Evolutionary conservation across 2,888 invertebrate species (phyloP), one percentile per base, ranked within the genome.

Genomic region (Eubasilissa splendida): DNA sequence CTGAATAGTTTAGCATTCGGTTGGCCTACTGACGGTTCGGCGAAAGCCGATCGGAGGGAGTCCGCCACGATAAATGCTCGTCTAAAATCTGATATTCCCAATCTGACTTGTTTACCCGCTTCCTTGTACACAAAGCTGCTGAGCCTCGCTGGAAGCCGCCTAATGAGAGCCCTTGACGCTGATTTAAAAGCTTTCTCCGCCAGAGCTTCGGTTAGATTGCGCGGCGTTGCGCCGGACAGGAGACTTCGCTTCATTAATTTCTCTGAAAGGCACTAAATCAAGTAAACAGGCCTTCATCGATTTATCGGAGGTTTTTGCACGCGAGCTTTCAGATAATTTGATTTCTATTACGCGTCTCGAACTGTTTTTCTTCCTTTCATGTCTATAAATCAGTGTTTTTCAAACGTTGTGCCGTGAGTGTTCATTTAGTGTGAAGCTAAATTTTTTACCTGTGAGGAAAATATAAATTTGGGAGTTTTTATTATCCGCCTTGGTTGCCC

Each of bases 251-350:
- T 66, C 50, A 68, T 68, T 68, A 68, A 68, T 42, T 68, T 68
- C 68, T n/a, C 4, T 52, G 68, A 68, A 68, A 68, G 68, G 9
- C 50, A 14, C 68, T 68, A 68, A 68, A 68, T 68, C 68, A 50
- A 68, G 50, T 50, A 50, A 63, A 50, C 14, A 68, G 52, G 68
- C 68, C 50, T 12, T 5, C 68, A 52, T 14, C 52, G 68, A 68
- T 68, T 68, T 68, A 68, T 68, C 68, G 68, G 68, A 42, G 33
- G 50, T 68, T 68, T 68, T 68, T 50, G 50, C 68, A 68, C 68
- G 68, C 68, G 52, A 68, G 63, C 68, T 68, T 14, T n/a, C 42
- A 7, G 42, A 42, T 42, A 42, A 42, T 42, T 42, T 42, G 4
- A 42, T 42, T 42, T 42, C 42, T 42, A 42, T 42, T 42, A 42